Conservation (phyloP, 2,888 invertebrate species). For the Norana najaformis region DNA sequence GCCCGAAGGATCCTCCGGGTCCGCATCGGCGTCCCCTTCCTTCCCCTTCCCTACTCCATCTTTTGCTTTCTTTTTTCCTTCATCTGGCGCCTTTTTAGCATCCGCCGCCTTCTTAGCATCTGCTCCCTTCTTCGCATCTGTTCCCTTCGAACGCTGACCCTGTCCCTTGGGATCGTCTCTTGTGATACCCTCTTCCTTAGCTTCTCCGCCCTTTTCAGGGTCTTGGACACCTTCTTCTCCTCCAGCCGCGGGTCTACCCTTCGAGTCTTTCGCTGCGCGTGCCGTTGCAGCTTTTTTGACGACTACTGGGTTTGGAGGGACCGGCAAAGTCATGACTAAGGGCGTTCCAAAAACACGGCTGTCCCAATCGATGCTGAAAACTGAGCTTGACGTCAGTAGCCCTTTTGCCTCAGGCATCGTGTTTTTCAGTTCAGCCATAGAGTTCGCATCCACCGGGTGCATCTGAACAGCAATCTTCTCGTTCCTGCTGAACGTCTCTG, state of each 20-base stretch:
- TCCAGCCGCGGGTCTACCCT: neutral
- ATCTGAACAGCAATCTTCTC: conserved; percentile 35
- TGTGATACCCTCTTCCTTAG: neutral
- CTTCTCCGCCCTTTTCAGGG: neutral
- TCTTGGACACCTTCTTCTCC: neutral
- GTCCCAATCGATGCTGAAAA: conserved; percentile 34
- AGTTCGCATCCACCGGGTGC: conserved; percentile 30
- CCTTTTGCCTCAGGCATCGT: conserved; percentile 25
- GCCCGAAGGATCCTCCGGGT: neutral
- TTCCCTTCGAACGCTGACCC: neutral
- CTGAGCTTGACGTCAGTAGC: conserved; percentile 26
- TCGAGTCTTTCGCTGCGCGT: conserved; percentile 17
- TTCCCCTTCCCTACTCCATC: conserved; percentile 23
- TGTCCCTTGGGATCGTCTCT: neutral
- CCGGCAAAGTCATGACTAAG: conserved; percentile 30
- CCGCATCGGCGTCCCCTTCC: conserved; percentile 24
- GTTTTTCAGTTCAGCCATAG: conserved; percentile 28
- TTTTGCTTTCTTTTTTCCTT: neutral
- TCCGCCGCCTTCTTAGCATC: neutral
- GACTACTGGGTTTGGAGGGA: conserved; percentile 36
- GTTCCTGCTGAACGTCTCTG: conserved; percentile 29
- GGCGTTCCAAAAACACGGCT: conserved; percentile 32
- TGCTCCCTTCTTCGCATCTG: neutral
- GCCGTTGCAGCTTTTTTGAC: conserved; percentile 29
- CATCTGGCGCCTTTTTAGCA: neutral